Conservation (phyloP, 2,888 invertebrate species). For the Eilema griseolum region DNA sequence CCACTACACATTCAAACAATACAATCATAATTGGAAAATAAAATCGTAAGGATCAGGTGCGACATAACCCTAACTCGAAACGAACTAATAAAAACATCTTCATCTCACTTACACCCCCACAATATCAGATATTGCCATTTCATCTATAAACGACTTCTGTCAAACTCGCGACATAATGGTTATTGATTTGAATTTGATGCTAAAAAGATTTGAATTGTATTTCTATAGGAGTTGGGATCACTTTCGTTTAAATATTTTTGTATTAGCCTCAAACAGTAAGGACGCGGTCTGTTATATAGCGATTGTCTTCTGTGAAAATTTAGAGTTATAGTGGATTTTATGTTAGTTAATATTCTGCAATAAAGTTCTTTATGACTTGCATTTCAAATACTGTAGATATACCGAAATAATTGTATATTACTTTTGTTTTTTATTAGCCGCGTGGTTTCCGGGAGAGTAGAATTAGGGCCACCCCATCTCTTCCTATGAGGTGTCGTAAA, state of each 20-base stretch:
- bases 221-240: conserved; percentile 40
- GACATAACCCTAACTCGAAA: conserved; percentile 71
- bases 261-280: conserved; percentile 31
- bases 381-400: neutral
- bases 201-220: conserved; percentile 62
- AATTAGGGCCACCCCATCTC: no score
- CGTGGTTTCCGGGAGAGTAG: no score
- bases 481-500: no score
- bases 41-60: conserved; percentile 83
- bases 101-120: conserved; percentile 61
- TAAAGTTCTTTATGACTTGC: neutral
- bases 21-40: conserved; percentile 75
- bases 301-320: conserved; percentile 14
- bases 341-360: neutral
- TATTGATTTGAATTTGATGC: conserved; percentile 75
- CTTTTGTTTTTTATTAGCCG: no score
- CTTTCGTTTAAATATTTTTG: conserved; percentile 41
- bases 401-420: neutral
- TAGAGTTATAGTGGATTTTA: neutral
- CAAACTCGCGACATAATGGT: conserved; percentile 80
- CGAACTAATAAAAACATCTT: conserved; percentile 59
- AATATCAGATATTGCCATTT: conserved; percentile 57
- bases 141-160: conserved; percentile 76
- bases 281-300: conserved; percentile 43
- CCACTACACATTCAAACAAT: conserved; percentile 49